Percentiles rank a stretch among this genome's conserved stretches.
Evolutionary conservation across 2,113 vertebrate species (phyloP).

Genomic region (Heteronetta atricapilla): DNA sequence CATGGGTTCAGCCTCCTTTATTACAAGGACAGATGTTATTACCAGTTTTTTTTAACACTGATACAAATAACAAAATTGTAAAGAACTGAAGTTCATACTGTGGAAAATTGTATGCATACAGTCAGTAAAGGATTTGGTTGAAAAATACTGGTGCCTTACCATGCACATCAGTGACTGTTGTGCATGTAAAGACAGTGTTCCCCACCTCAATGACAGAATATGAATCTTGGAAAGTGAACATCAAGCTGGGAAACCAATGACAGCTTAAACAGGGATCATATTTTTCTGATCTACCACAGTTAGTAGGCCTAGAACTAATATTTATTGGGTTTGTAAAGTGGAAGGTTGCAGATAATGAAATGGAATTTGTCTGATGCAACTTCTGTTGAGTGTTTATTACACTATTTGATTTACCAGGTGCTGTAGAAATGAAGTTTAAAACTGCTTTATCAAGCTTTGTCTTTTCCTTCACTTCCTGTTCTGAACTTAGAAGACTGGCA

Average conservation of each 20-base stretch:
- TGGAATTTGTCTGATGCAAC: background rate
- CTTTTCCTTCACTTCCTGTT: background rate
- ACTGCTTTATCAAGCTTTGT: background rate
- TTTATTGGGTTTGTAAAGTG: background rate
- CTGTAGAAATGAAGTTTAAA: background rate
- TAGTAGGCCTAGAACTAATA: background rate
- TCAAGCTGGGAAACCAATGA: background rate
- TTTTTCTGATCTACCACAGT: background rate
- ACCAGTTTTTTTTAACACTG: constrained; percentile 49
- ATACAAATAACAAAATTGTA: background rate
- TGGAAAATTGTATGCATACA: background rate
- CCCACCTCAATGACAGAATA: too few relatives aligned
- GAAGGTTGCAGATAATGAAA: background rate
- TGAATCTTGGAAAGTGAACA: too few relatives aligned
- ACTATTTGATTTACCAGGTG: background rate
- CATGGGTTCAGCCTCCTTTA: constrained; percentile 37
- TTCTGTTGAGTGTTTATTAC: background rate
- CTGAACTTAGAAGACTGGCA: background rate
- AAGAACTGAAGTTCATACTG: constrained; percentile 29
- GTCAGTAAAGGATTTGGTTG: background rate
- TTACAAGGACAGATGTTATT: constrained; percentile 16
- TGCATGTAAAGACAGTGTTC: background rate
- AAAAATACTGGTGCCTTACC: background rate
- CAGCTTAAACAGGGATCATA: background rate
- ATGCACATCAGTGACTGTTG: background rate